Evolutionary conservation across 2,113 vertebrate species (phyloP), one percentile per base, ranked within the genome.

Genomic region (Sturnira hondurensis): DNA sequence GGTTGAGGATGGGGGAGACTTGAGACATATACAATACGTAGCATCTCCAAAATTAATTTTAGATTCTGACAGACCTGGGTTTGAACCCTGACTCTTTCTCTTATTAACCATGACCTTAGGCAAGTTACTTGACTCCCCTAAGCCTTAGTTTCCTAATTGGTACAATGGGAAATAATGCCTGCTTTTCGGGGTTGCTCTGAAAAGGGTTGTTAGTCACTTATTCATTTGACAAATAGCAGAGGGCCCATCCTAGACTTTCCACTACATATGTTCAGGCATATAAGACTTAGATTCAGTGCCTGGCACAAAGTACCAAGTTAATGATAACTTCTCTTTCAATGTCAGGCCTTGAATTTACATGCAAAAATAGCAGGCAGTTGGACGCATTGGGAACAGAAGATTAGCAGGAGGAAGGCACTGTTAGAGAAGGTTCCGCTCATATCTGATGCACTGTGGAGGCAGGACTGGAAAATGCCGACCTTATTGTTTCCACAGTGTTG

Each of bases 311-410:
- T 71, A n/a, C 56, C 4, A 1, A 61, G 24, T 96, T 61, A 86
- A 38, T 26, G 45, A 67, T 41, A 94, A n/a, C 50, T 65, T 93
- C 14, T 73, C 71, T 94, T 91, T 89, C 84, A 89, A 97, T 36
- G 26, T 86, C 83, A 91, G 52, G 38, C 67, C 54, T 24, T 71
- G 56, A 91, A 82, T 87, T 84, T 92, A 63, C 71, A 78, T 15
- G 54, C 78, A 84, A 83, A 70, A 70, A 45, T 31, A 65, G 33
- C 54, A 95, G 58, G 45, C 67, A 86, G 41, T 16, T 28, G 78
- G 73, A 95, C 86, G 45, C 83, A 81, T 87, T 81, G 67, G 26
- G 58, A 95, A 89, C 26, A 47, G 84, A 88, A n/a, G 73, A 82
- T 13, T 26, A 67, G 71, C 43, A 78, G 47, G 61, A 74, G 77